Conservation (phyloP, 2,797 vertebrate species). For the Brachymystax lenok region DNA sequence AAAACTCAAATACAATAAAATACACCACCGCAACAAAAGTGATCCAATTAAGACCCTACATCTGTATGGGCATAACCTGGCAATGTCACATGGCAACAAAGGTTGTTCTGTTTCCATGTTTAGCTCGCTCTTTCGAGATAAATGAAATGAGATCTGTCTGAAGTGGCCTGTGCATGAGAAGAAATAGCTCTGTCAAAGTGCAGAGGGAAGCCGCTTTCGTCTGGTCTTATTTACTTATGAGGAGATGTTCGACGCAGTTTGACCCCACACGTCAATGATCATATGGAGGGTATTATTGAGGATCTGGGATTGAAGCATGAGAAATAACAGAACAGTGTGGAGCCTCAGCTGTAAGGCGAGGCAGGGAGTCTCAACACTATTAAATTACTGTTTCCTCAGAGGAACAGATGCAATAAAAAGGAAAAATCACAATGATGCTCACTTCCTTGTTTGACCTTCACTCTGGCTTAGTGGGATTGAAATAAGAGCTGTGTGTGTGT, state of each 20-base stretch:
- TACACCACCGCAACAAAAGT: too few species aligned
- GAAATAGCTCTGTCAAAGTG: conserved; percentile 52
- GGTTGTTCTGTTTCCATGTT: conserved; percentile 16
- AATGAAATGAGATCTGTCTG: conserved; percentile 28
- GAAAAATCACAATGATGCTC: conserved; percentile 36
- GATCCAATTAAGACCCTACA: too few species aligned
- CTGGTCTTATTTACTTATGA: conserved; percentile 38
- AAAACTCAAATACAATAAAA: too few species aligned
- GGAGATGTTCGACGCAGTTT: conserved; percentile 45
- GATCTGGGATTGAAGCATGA: conserved; percentile 44
- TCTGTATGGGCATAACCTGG: conserved; percentile 27
- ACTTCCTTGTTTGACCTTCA: conserved; percentile 1
- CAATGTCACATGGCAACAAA: conserved; percentile 19
- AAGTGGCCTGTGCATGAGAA: conserved; percentile 35
- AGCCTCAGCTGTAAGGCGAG: conserved; percentile 48
- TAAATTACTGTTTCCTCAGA: conserved; percentile 57
- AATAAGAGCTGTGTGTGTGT: conserved; percentile 20
- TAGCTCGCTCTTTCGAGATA: conserved; percentile 13
- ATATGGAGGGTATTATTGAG: conserved; percentile 37
- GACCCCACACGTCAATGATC: conserved; percentile 43
- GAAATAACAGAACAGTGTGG: conserved; percentile 39
- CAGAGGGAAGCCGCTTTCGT: conserved; percentile 32
- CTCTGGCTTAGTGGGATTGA: conserved; percentile 38
- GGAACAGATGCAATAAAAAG: conserved; percentile 42
- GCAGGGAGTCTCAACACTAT: conserved; percentile 51